Evolutionary conservation across 2,797 vertebrate genomes (phyloP), one percentile per base, ranked within the genome.

Genomic region (Crenuchus spilurus): DNA sequence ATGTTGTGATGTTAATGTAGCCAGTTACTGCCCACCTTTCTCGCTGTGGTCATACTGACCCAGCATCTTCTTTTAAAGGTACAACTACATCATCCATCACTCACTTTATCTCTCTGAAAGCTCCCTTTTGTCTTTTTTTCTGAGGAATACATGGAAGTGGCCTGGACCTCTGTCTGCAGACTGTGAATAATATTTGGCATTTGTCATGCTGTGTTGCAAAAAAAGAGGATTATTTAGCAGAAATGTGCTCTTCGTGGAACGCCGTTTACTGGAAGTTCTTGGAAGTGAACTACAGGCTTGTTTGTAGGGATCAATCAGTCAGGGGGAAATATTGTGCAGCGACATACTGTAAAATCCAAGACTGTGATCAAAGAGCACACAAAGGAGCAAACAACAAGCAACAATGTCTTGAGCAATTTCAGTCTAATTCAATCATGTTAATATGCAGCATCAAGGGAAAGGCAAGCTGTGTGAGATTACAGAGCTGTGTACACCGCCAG

Each of bases 381-480:
- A 54, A 42, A 37, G 13, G 22, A 46, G 3, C 41, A 68, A 75
- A 64, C 44, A 72, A 41, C 22, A 51, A 55, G 18, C 39, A 58
- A 31, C 6, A 30, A 44, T 57, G 54, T 24, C 14, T 55, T 10
- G 26, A 63, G 14, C 54, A 75, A 16, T 30, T 42, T 35, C 22
- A 46, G 16, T 35, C 14, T 76, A 75, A 76, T 62, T 76, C 18
- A 68, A 71, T 73, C 26, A 67, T 31, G 33, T 64, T 71, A 65
- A 75, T 52, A 70, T 52, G 46, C 18, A 51, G 48, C 44, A 67
- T 65, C 14, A 31, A 35, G 39, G 44, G 18, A 48, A 65, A 70
- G 35, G 37, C 30, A 77, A 22, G 16, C 58, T 61, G 46, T 41
- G 63, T 10, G 39, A 11, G 39, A 51, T 70, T 71, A 60, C 64